Evolutionary conservation across 2,888 invertebrate genomes (phyloP).

Genomic region (Acanthosepion lycidas): DNA sequence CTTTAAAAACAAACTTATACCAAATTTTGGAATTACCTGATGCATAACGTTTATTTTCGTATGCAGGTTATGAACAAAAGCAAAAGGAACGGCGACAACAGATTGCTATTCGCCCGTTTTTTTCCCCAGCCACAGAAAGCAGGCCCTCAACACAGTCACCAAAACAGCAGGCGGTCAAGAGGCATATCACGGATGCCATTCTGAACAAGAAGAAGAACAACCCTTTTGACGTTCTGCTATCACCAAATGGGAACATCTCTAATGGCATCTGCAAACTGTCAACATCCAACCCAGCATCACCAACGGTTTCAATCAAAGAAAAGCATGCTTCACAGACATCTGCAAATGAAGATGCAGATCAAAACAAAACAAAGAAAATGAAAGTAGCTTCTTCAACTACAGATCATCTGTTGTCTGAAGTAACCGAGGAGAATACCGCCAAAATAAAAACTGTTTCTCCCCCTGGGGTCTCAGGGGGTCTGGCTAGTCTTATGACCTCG

Average conservation of each 20-base stretch:
- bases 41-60: not conserved
- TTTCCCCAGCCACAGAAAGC: not conserved
- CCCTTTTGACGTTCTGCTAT: not conserved
- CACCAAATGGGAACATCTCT: not conserved
- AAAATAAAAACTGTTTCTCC: not conserved
- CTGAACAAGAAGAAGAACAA: conserved; percentile 17
- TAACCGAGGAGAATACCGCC: not conserved
- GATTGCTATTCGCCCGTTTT: not conserved
- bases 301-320: not conserved
- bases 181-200: not conserved
- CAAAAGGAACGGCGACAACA: not conserved
- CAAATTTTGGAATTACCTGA: not conserved
- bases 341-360: not conserved
- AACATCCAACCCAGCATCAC: not conserved
- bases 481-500: not conserved
- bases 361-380: not conserved
- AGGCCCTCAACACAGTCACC: not conserved
- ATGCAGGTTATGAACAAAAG: not conserved
- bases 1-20: no score
- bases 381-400: not conserved
- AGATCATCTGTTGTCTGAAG: not conserved
- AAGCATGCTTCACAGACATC: not conserved
- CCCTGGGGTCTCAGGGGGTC: not conserved
- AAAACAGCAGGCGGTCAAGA: not conserved
- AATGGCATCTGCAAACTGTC: not conserved